Evolutionary conservation across 2,113 vertebrate species (phyloP).

Genomic region (Helogale parvula): DNA sequence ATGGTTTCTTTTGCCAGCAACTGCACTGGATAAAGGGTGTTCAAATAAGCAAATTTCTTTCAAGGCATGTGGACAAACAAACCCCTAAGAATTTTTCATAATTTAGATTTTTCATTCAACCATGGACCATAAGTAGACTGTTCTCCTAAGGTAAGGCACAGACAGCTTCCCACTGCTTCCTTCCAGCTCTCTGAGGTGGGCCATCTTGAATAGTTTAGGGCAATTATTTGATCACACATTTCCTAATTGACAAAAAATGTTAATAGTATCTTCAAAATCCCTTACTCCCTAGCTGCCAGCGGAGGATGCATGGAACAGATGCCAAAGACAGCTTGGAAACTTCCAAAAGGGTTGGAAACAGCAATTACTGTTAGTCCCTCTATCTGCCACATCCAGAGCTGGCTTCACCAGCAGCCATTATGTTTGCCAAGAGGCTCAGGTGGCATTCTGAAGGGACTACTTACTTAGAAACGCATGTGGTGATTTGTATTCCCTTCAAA

Average conservation of each 20-base stretch:
- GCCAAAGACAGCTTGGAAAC: constrained; percentile 74
- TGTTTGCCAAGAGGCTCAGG: constrained; percentile 69
- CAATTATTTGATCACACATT: constrained; percentile 73
- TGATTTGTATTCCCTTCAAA: constrained; percentile 22
- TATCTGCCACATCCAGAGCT: constrained; percentile 28
- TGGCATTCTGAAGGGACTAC: constrained; percentile 50
- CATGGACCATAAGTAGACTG: not conserved
- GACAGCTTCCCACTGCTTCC: not conserved
- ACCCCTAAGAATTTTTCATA: not conserved
- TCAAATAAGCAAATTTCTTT: not conserved
- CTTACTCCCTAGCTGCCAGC: constrained; percentile 50
- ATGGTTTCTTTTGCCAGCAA: not conserved
- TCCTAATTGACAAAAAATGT: constrained; percentile 73
- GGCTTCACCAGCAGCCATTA: not conserved
- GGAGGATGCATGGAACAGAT: constrained; percentile 54
- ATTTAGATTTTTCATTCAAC: not conserved
- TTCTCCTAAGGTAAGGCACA: not conserved
- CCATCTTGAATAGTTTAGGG: constrained; percentile 66
- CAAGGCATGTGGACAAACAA: not conserved
- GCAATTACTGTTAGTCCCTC: constrained; percentile 43
- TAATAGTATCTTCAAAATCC: constrained; percentile 72
- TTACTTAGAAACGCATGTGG: not conserved
- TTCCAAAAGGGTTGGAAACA: constrained; percentile 59
- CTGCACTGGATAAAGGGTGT: not conserved
- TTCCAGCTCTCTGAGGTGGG: constrained; percentile 44